A percentile compares a stretch with the other conserved stretches of the same genome.
phyloP scores from a whole-genome alignment of 2,888 invertebrate genomes.

The Spicauda simplicius region DNA sequence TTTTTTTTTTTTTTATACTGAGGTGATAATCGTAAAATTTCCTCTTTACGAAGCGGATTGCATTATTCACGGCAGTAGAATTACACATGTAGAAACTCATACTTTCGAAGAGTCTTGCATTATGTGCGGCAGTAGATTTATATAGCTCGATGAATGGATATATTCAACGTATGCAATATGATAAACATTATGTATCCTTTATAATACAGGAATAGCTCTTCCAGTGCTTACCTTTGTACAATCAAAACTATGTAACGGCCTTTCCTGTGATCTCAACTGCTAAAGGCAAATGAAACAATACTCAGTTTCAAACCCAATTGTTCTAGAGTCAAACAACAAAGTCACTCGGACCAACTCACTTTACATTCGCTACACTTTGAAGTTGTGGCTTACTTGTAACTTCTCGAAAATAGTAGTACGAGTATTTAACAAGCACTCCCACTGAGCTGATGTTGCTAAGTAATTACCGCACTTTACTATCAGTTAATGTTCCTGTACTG shows the following conservation, averaged over 20 bases:
- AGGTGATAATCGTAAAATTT: too few species aligned
- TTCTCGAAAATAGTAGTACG: conserved; percentile 5
- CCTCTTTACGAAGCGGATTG: too few species aligned
- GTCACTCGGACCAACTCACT: conserved; percentile 12
- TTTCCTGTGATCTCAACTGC: background rate
- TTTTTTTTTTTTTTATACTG: too few species aligned
- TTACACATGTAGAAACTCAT: too few species aligned
- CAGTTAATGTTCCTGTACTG: too few species aligned
- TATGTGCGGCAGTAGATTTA: background rate
- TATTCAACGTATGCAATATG: background rate
- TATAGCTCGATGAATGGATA: background rate
- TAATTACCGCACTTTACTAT: too few species aligned
- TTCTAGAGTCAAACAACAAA: conserved; percentile 11
- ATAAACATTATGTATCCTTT: background rate
- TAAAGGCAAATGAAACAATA: conserved; percentile 4
- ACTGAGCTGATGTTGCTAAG: background rate
- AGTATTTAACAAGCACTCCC: background rate
- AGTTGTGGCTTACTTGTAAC: conserved; percentile 8
- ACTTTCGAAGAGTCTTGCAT: too few species aligned
- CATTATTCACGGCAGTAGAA: too few species aligned
- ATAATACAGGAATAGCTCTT: background rate
- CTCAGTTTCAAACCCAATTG: conserved; percentile 4
- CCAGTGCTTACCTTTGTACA: background rate
- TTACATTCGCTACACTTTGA: conserved; percentile 17
- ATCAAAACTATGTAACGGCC: conserved; percentile 3